These are phyloP conservation scores for Drosophila prosaltans DNA, from an alignment of 1,140 invertebrate genomes.

Conservation along the genomic window DNA sequence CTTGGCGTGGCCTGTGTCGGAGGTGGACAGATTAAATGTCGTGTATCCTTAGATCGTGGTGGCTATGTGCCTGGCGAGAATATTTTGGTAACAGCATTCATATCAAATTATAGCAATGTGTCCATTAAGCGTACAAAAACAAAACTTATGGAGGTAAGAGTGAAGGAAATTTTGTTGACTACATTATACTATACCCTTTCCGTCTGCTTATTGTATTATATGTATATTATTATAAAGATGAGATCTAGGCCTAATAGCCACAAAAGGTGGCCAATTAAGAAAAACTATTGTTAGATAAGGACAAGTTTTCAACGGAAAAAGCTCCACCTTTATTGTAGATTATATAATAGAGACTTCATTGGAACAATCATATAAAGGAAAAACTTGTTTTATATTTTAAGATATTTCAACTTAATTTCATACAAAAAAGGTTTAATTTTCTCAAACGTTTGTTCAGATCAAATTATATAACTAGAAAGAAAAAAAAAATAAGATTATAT, in stretches of 20 bases:
- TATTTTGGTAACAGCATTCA: constrained; percentile 92
- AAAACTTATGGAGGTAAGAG: constrained; percentile 89
- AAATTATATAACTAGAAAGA: neutral
- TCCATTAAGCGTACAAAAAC: constrained; percentile 90
- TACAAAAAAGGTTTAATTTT: constrained; percentile 1
- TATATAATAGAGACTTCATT: neutral
- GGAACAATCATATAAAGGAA: neutral
- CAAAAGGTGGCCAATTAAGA: too few relatives aligned
- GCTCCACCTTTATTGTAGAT: neutral
- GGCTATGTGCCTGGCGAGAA: constrained; percentile 97
- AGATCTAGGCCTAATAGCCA: neutral
- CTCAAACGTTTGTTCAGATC: neutral
- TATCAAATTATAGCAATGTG: constrained; percentile 93
- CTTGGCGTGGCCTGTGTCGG: constrained; percentile 93
- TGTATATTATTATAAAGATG: neutral
- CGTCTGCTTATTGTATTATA: neutral
- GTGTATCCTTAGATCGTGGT: constrained; percentile 93
- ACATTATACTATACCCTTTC: neutral
- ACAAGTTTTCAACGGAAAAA: too few relatives aligned
- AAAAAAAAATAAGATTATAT: too few relatives aligned
- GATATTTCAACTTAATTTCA: neutral
- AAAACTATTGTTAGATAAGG: too few relatives aligned
- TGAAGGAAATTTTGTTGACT: neutral
- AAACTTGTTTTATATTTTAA: neutral
- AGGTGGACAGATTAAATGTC: constrained; percentile 91